Evolutionary conservation across 1,140 invertebrate species (phyloP).

Genomic region (Camponotus floridanus): DNA sequence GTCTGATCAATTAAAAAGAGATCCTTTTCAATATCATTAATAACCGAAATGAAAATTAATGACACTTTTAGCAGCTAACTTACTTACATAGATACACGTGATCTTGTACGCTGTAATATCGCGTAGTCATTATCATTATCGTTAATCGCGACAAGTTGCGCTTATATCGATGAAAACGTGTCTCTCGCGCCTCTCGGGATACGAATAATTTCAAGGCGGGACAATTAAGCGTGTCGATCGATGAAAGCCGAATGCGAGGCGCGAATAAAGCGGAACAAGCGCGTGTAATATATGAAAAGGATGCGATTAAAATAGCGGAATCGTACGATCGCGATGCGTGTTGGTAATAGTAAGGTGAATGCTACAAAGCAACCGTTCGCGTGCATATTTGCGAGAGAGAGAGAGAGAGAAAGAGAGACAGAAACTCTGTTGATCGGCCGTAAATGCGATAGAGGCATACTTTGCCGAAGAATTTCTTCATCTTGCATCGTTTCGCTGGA

Average conservation of each 20-base stretch:
- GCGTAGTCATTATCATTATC: conserved; percentile 36
- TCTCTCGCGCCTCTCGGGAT: neutral
- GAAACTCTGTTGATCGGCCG: conserved; percentile 33
- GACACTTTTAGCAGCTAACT: conserved; percentile 15
- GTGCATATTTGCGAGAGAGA: neutral
- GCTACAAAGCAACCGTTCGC: conserved; percentile 42
- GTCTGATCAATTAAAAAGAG: neutral
- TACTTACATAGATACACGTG: neutral
- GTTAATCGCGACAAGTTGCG: conserved; percentile 24
- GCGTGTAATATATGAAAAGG: conserved; percentile 39
- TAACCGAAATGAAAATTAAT: neutral
- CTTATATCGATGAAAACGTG: conserved; percentile 23
- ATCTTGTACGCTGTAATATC: conserved; percentile 4
- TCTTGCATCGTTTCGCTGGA: conserved; percentile 70
- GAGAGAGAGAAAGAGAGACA: conserved; percentile 12
- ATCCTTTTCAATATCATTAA: neutral
- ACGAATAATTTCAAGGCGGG: conserved; percentile 45
- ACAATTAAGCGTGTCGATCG: conserved; percentile 47
- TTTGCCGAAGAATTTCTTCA: conserved; percentile 70
- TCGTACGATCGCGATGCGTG: conserved; percentile 49
- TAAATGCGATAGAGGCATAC: conserved; percentile 56
- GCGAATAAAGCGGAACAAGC: conserved; percentile 49
- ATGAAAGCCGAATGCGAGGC: conserved; percentile 36
- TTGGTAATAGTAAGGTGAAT: conserved; percentile 48
- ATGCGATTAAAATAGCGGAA: conserved; percentile 61